Evolutionary conservation across 1,140 invertebrate genomes (phyloP).

Genomic region (Acromyrmex echinatior): DNA sequence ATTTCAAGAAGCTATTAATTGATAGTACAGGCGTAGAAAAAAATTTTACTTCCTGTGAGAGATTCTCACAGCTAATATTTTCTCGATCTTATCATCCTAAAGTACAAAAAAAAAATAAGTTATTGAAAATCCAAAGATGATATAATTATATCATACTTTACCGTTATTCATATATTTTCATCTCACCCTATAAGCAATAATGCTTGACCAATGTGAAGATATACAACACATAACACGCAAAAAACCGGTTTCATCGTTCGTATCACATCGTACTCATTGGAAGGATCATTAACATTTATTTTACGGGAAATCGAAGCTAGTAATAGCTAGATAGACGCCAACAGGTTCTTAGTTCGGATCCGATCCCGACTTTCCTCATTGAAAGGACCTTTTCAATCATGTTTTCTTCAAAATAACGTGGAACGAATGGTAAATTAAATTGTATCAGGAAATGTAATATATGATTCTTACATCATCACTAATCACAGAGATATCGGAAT

Average conservation of each 20-base stretch:
- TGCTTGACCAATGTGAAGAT: not conserved
- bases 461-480: not conserved
- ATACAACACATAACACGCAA: not conserved
- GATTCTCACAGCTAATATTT: not conserved
- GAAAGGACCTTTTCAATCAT: not conserved
- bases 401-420: not conserved
- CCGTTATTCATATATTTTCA: not conserved
- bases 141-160: not conserved
- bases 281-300: constrained; percentile 39
- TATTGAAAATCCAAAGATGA: not conserved
- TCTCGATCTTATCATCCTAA: not conserved
- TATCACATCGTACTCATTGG: not conserved
- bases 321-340: not conserved
- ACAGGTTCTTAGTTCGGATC: not conserved
- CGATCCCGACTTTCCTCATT: constrained; percentile 5
- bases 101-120: not conserved
- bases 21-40: not conserved
- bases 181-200: constrained; percentile 15
- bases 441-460: not conserved
- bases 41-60: too few species aligned
- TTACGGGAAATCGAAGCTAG: constrained; percentile 31
- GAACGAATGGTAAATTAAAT: not conserved
- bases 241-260: constrained; percentile 31
- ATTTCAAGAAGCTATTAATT: constrained; percentile 11
- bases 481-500: constrained; percentile 29